phyloP scores from a whole-genome alignment of 2,888 invertebrate genomes.

The Drosophila greeni region DNA sequence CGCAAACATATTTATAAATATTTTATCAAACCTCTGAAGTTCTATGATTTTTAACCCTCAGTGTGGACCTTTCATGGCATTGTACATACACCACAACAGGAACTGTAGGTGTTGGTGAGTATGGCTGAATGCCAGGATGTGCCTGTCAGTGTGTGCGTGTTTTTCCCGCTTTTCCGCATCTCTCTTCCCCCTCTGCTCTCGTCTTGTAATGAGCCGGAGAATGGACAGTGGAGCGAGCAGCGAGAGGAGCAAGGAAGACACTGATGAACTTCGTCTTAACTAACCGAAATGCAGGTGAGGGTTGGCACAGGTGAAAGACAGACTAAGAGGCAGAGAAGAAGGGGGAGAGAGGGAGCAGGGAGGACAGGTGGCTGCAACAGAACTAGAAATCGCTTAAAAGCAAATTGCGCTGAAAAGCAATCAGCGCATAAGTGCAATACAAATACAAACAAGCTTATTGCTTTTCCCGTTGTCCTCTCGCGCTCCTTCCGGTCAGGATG shows the following conservation, averaged over 20 bases:
- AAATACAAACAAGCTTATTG: slow-evolving; percentile 61
- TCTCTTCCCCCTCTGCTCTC: slow-evolving; percentile 1
- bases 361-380: background rate
- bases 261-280: slow-evolving; percentile 43
- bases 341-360: too few relatives aligned
- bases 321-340: background rate
- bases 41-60: background rate
- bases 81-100: slow-evolving; percentile 13
- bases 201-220: slow-evolving; percentile 36
- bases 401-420: slow-evolving; percentile 61
- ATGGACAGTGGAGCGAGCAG: background rate
- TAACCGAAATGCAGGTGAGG: slow-evolving; percentile 43
- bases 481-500: slow-evolving; percentile 38
- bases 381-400: slow-evolving; percentile 47
- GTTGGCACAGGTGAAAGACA: background rate
- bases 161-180: slow-evolving; percentile 9
- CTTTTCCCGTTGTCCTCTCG: slow-evolving; percentile 48
- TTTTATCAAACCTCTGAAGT: background rate
- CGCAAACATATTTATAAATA: background rate
- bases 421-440: slow-evolving; percentile 60
- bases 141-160: slow-evolving; percentile 11
- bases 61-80: slow-evolving; percentile 2
- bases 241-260: background rate
- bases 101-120: slow-evolving; percentile 28
- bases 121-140: slow-evolving; percentile 27